Evolutionary conservation across 2,113 vertebrate species (phyloP).

Genomic region (Accipiter virgatus): DNA sequence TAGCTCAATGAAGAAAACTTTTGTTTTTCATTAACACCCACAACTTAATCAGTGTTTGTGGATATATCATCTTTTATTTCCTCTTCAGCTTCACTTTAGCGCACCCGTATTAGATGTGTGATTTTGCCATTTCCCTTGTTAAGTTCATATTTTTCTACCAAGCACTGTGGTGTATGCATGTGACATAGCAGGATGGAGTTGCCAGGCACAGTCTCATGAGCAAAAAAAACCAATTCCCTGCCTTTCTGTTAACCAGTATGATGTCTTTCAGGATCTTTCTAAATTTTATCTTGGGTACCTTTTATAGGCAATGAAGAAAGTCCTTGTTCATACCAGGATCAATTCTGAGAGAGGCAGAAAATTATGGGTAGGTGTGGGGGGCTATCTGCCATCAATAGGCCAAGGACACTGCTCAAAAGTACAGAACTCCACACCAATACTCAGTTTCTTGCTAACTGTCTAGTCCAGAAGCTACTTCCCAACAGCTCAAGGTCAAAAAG

Average conservation of each 20-base stretch:
- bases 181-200: neutral
- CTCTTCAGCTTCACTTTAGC: neutral
- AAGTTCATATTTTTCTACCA: neutral
- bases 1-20: neutral
- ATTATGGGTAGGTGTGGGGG: neutral
- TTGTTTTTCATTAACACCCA: neutral
- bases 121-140: neutral
- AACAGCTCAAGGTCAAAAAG: neutral
- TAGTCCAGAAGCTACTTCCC: neutral
- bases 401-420: neutral
- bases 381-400: neutral
- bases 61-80: constrained; percentile 11
- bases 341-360: neutral
- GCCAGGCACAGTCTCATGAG: neutral
- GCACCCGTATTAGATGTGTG: neutral
- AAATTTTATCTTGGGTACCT: neutral
- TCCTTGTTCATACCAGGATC: neutral
- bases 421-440: neutral
- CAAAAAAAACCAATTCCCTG: neutral
- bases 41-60: neutral
- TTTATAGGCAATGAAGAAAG: neutral
- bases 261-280: neutral
- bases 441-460: neutral
- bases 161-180: neutral
- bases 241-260: neutral